Evolutionary conservation across 2,113 vertebrate species (phyloP), one percentile per base, ranked within the genome.

Genomic region (Podarcis cretensis): DNA sequence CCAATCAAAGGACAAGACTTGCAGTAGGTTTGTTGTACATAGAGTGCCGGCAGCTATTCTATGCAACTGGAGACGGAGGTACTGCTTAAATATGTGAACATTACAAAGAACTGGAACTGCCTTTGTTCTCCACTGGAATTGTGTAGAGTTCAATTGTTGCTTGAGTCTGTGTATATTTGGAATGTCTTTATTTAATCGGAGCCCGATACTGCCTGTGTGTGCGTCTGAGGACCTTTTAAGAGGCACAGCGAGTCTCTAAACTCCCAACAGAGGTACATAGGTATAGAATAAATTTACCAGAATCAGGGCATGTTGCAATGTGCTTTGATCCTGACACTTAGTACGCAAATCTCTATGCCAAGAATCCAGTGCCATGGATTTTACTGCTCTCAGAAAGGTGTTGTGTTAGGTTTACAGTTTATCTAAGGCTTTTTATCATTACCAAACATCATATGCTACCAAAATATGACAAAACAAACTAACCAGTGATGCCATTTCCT

Each of bases 61-160:
- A 85, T 94, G 95, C 94, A 94, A 86, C 82, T 2, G 21, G 82
- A 71, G 90, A 88, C 77, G 78, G 83, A 93, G 88, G 90, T 90
- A 89, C 69, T 57, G 40, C 68, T 90, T 0, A 0, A 76, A 88
- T 25, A 54, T 68, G 8, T 0, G 25, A 87, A 48, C 1, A 86
- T 80, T 87, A 89, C 0, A 4, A 89, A 76, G 80, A 40, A 32
- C 63, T 83, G 80, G 5, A 0, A 54, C 83, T 91, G 87, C 74
- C 79, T 92, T 87, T 86, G 7, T 75, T 93, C 87, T 85, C 90
- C 77, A 87, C 68, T 14, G 40, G 90, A 82, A 66, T 65, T 20
- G n/a, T 90, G 30, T 74, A 73, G 66, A 75, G n/a, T 89, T 10
- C 0, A 20, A 16, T n/a, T 76, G 43, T 43, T 81, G 43, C 84